Percentiles rank a stretch among this genome's conserved stretches.
Evolutionary conservation across 2,797 vertebrate species (phyloP).

Genomic region (Karalla daura): DNA sequence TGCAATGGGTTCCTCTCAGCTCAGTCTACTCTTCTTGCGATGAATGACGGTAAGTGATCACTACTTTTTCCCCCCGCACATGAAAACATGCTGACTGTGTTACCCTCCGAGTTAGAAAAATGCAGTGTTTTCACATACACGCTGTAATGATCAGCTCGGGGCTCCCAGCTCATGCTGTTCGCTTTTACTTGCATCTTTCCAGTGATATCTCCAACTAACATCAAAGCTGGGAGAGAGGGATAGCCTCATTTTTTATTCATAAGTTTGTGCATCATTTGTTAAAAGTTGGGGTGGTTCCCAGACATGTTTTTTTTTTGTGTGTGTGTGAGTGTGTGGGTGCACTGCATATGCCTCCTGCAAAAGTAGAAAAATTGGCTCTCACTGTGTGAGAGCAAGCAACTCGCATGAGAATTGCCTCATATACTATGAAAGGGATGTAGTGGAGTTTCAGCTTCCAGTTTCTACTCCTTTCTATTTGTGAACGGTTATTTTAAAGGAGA

Average conservation of each 20-base stretch:
- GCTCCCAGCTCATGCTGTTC: not conserved
- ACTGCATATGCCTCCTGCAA: slow-evolving; percentile 12
- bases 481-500: not conserved
- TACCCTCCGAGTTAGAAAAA: slow-evolving; percentile 38
- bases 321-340: no score
- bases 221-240: not conserved
- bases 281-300: slow-evolving; percentile 46
- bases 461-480: slow-evolving; percentile 2
- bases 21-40: slow-evolving; percentile 52
- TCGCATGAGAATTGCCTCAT: not conserved
- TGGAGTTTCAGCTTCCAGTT: not conserved
- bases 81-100: slow-evolving; percentile 46
- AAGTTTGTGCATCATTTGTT: slow-evolving; percentile 36
- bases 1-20: slow-evolving; percentile 70
- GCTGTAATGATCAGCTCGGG: not conserved
- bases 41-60: slow-evolving; percentile 79
- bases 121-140: not conserved
- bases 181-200: not conserved
- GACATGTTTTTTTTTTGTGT: not conserved
- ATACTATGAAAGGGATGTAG: not conserved
- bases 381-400: slow-evolving; percentile 6
- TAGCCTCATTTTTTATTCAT: slow-evolving; percentile 44
- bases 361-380: slow-evolving; percentile 9
- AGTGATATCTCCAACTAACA: not conserved
- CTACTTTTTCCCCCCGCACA: slow-evolving; percentile 52